These are phyloP conservation scores for Rhizoglyphus robini DNA, from an alignment of 1,140 invertebrate species.

Conservation along the genomic window DNA sequence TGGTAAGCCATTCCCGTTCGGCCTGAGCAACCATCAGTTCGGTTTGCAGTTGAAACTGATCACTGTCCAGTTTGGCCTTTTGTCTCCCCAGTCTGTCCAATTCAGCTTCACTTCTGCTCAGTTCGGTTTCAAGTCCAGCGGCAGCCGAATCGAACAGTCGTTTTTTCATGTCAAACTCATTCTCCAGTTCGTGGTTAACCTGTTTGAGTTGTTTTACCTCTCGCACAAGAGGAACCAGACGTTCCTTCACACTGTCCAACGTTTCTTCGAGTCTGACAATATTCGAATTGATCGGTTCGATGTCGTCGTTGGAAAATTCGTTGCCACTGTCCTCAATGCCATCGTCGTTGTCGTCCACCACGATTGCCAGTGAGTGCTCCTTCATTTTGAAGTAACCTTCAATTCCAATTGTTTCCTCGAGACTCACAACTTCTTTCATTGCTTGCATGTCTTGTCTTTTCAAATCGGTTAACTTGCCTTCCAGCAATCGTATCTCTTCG, in stretches of 20 bases:
- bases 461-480: constrained; percentile 48
- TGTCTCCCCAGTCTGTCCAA: constrained; percentile 8
- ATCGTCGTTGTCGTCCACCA: constrained; percentile 43
- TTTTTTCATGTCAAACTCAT: constrained; percentile 45
- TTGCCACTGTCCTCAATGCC: constrained; percentile 45
- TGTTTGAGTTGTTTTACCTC: constrained; percentile 46
- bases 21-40: neutral
- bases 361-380: constrained; percentile 43
- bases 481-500: constrained; percentile 51
- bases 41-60: neutral
- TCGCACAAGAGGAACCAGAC: constrained; percentile 48
- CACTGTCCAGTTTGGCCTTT: neutral
- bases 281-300: constrained; percentile 41
- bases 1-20: neutral
- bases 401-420: constrained; percentile 39
- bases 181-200: constrained; percentile 40
- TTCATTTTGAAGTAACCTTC: constrained; percentile 40
- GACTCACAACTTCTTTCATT: constrained; percentile 9
- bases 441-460: constrained; percentile 29
- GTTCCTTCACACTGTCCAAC: constrained; percentile 47
- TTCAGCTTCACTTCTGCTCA: constrained; percentile 44
- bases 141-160: constrained; percentile 43
- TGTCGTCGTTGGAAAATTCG: constrained; percentile 41
- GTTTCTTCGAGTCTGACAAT: constrained; percentile 47
- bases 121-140: constrained; percentile 42